Evolutionary conservation across 2,113 vertebrate genomes (phyloP), one percentile per base, ranked within the genome.

Genomic region (Megalops atlanticus): DNA sequence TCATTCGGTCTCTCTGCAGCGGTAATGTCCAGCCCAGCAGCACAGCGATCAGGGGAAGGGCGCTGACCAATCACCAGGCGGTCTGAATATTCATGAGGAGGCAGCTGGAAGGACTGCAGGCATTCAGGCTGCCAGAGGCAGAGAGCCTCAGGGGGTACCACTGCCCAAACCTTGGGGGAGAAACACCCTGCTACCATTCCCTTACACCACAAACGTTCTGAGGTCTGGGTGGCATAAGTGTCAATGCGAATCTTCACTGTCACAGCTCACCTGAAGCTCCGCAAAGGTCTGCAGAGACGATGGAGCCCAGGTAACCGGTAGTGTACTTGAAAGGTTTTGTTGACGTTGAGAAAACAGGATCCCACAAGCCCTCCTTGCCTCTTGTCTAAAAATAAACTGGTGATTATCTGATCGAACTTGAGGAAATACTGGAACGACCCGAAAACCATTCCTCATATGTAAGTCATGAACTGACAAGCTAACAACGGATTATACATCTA

Each of bases 91-190:
- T 85, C 87, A 85, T 85, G 80, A 87, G 84, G 69, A 91, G 86
- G 87, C 86, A 90, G 86, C 88, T 86, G 89, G 89, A 91, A 85
- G 90, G 85, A 88, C 86, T 83, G 78, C 86, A 80, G 72, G 86
- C 89, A 88, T 91, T 91, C 87, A 86, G 85, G 85, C 84, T 81
- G 86, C 79, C 76, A 49, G 47, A 10, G 47, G 12, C 18, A 12
- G 18, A 49, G 47, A 15, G 47, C 12, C 47, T 16, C 47, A 49
- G 12, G 12, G 14, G 47, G 47, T 49, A 49, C 2, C 47, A 49
- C 47, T 49, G 12, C 47, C 12, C 47, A 49, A 49, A 49, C 7
- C 47, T 49, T 49, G 2, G 47, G 47, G 47, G 47, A 16, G 47
- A 16, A 12, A 16, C 18, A 21, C 0, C 49, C 49, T 21, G 16